Evolutionary conservation across 2,888 invertebrate genomes (phyloP).

Genomic region (Stegana nigrithorax): DNA sequence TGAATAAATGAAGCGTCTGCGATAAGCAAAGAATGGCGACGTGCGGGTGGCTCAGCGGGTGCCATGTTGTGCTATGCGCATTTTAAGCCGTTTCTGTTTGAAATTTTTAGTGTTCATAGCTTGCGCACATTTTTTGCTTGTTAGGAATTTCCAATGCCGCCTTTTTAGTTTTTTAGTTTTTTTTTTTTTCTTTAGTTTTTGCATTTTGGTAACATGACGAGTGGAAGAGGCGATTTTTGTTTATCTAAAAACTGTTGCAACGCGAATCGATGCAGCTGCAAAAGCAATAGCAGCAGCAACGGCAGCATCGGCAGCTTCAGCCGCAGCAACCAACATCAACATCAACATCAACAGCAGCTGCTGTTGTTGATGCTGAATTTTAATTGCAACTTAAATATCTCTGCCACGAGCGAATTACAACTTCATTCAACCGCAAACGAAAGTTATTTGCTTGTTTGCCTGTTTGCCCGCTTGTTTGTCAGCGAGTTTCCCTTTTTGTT

Average conservation of each 20-base stretch:
- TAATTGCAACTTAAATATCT: conserved; percentile 59
- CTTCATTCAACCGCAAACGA: conserved; percentile 57
- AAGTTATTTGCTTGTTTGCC: conserved; percentile 40
- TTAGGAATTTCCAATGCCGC: not conserved
- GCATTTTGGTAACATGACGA: not conserved
- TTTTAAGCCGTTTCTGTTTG: no score
- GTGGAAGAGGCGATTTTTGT: conserved; percentile 28
- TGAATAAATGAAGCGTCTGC: conserved; percentile 10
- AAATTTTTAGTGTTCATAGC: no score
- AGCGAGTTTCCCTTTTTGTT: no score
- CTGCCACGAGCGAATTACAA: conserved; percentile 48
- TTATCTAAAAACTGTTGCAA: conserved; percentile 46
- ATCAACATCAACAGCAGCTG: not conserved
- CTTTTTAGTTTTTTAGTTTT: not conserved
- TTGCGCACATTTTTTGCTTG: no score
- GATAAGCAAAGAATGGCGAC: conserved; percentile 25
- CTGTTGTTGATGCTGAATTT: conserved; percentile 42
- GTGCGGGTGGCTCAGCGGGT: not conserved
- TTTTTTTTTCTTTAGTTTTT: no score
- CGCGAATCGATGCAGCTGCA: not conserved
- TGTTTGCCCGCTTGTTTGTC: no score
- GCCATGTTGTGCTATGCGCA: no score
- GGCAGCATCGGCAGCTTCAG: no score
- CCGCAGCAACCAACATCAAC: not conserved
- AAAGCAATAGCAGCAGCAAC: not conserved